phyloP scores from a whole-genome alignment of 2,113 vertebrate genomes.

The Parus major region DNA sequence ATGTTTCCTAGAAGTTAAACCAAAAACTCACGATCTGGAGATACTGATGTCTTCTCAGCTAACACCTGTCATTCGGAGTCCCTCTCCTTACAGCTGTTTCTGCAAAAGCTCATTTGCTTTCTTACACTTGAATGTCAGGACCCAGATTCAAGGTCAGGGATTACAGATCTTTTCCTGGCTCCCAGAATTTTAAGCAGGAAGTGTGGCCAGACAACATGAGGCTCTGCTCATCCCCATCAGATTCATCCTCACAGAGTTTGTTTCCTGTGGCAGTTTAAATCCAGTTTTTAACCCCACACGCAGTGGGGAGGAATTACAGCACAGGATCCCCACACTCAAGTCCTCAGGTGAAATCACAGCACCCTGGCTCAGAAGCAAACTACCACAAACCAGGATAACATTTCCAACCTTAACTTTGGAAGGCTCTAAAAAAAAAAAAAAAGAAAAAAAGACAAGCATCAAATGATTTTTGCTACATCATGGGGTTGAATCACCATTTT shows the following conservation, averaged over 20 bases:
- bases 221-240: background rate
- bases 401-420: background rate
- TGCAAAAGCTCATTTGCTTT: background rate
- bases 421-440: background rate
- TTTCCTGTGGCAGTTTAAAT: background rate
- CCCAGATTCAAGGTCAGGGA: background rate
- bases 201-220: background rate
- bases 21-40: background rate
- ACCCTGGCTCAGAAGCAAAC: background rate
- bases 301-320: background rate
- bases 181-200: background rate
- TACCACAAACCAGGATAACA: background rate
- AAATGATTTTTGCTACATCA: background rate
- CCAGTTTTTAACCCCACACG: fast-evolving
- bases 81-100: background rate
- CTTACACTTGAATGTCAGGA: background rate
- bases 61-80: background rate
- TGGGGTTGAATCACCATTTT: background rate
- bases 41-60: background rate
- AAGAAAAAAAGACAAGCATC: background rate
- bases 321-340: background rate
- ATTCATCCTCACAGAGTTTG: background rate
- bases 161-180: background rate
- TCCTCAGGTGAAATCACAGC: background rate
- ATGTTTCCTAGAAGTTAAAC: background rate